Percentiles rank a stretch among this genome's conserved stretches.
Conservation (phyloP, 1,140 invertebrate genomes). For the Adelges cooleyi region DNA sequence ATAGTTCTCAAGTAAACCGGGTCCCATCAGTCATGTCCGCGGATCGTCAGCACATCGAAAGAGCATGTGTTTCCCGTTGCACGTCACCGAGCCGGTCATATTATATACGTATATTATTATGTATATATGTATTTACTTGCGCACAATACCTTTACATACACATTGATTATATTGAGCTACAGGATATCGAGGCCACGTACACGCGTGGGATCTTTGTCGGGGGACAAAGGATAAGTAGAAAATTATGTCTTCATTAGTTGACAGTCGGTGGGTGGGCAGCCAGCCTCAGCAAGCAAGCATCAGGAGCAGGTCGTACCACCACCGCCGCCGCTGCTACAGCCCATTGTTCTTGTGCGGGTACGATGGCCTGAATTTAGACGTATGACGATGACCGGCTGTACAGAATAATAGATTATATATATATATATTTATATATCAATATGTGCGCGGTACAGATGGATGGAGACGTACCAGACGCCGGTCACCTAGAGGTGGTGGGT, state of each 20-base stretch:
- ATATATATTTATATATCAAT: too few relatives aligned
- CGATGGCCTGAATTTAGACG: slow-evolving; percentile 25
- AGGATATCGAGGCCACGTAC: too few relatives aligned
- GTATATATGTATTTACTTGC: too few relatives aligned
- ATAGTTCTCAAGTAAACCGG: slow-evolving; percentile 2
- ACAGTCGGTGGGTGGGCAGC: slow-evolving; percentile 25
- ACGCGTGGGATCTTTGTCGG: slow-evolving; percentile 16
- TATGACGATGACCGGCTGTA: slow-evolving; percentile 6
- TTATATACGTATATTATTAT: neutral
- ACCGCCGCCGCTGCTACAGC: neutral
- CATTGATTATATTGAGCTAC: too few relatives aligned
- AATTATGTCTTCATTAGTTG: slow-evolving; percentile 29
- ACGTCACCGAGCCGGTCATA: neutral
- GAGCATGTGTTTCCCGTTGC: slow-evolving; percentile 15
- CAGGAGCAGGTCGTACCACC: neutral
- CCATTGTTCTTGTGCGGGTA: slow-evolving; percentile 17
- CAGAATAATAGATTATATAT: slow-evolving; percentile 9
- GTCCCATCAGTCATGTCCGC: slow-evolving; percentile 26
- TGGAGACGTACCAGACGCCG: slow-evolving; percentile 3
- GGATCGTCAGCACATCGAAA: slow-evolving; percentile 12
- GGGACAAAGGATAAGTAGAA: slow-evolving; percentile 19
- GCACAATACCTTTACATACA: too few relatives aligned
- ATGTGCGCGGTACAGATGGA: neutral
- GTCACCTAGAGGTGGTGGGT: neutral
- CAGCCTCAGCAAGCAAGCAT: neutral